Percentiles rank a stretch among this genome's conserved stretches.
phyloP scores from a whole-genome alignment of 2,797 vertebrate species.

The Buceros bicornis region DNA sequence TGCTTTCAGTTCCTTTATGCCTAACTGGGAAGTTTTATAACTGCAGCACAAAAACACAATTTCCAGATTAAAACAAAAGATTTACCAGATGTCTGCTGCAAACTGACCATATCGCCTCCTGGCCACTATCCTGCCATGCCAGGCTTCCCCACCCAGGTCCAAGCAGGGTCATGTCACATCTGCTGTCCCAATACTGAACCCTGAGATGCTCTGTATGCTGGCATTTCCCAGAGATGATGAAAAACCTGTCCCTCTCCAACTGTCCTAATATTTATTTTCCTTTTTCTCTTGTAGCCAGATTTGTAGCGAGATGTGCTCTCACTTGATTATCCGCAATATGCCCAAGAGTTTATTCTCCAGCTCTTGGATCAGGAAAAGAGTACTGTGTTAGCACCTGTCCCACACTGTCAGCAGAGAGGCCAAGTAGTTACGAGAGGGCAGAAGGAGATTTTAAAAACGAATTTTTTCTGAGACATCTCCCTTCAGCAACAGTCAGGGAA shows the following conservation, averaged over 20 bases:
- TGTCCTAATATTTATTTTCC: neutral
- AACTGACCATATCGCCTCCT: neutral
- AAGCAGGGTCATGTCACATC: neutral
- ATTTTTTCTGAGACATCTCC: neutral
- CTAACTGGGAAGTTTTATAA: neutral
- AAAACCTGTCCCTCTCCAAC: neutral
- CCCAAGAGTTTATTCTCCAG: neutral
- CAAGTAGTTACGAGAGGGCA: slow-evolving; percentile 11
- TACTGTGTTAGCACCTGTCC: neutral
- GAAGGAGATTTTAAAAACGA: neutral
- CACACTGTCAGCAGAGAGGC: neutral
- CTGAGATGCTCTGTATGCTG: neutral
- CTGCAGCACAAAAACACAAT: neutral
- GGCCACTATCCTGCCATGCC: neutral
- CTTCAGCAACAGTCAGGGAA: neutral
- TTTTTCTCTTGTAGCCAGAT: neutral
- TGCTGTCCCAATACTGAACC: neutral
- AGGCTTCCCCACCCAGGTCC: neutral
- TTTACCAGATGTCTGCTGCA: neutral
- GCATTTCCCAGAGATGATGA: rapidly evolving
- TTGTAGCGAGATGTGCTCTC: neutral
- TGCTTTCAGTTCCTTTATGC: neutral
- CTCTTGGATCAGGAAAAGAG: slow-evolving; percentile 22
- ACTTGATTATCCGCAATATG: neutral
- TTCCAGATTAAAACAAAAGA: neutral